Conservation (phyloP, 2,888 invertebrate genomes). For the Boloria euphrosyne region DNA sequence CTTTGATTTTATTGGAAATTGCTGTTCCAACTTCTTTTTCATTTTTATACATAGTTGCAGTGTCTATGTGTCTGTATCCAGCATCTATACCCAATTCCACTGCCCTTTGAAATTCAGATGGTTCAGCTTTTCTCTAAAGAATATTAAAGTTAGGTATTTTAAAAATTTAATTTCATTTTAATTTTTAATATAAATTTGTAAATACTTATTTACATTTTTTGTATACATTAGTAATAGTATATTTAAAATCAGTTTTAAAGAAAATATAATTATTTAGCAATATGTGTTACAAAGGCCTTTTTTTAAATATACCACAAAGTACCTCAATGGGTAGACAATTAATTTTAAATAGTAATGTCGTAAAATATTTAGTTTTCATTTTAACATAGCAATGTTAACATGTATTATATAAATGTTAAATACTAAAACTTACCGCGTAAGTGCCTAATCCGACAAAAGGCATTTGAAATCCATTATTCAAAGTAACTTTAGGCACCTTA, state of each 20-base stretch:
- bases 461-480: conserved; percentile 80
- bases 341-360: too few relatives aligned
- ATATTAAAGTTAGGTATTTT: too few relatives aligned
- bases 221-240: background rate
- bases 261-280: too few relatives aligned
- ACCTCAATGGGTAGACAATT: too few relatives aligned
- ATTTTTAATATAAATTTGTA: too few relatives aligned
- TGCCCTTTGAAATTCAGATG: conserved; percentile 63
- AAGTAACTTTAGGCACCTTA: conserved; percentile 65
- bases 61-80: conserved; percentile 81
- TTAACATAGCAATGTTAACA: background rate
- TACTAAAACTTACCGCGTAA: conserved; percentile 64
- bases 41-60: conserved; percentile 75
- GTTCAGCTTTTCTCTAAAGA: conserved; percentile 62
- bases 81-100: conserved; percentile 75
- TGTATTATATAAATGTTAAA: background rate
- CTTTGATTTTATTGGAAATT: conserved; percentile 71
- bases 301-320: too few relatives aligned
- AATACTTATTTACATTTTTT: too few relatives aligned
- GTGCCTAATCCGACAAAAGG: conserved; percentile 87
- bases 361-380: too few relatives aligned
- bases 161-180: too few relatives aligned
- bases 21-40: conserved; percentile 78
- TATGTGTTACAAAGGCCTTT: too few relatives aligned
- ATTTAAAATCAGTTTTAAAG: background rate